These are phyloP conservation scores for Copidosoma aretas DNA, from an alignment of 2,888 invertebrate species.

Conservation along the genomic window DNA sequence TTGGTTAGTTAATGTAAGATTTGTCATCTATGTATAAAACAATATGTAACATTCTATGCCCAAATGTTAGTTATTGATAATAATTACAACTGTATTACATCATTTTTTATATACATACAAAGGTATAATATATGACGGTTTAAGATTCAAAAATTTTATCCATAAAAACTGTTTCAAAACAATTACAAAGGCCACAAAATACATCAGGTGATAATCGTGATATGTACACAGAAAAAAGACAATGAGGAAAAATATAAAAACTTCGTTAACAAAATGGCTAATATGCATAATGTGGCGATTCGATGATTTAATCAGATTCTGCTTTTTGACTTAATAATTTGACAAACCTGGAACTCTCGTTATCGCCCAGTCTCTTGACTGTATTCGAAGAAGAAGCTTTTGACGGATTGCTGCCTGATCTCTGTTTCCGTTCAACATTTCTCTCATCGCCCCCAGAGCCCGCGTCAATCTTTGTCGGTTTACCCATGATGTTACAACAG, in stretches of 20 bases:
- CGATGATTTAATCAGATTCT: slow-evolving; percentile 20
- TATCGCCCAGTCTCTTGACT: slow-evolving; percentile 27
- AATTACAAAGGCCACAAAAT: not conserved
- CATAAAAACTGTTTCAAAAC: too few relatives aligned
- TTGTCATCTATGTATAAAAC: not conserved
- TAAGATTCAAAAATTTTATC: too few relatives aligned
- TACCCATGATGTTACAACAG: slow-evolving; percentile 50
- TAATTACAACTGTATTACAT: not conserved
- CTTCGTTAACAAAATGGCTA: too few relatives aligned
- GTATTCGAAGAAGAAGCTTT: slow-evolving; percentile 39
- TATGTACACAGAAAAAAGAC: too few relatives aligned
- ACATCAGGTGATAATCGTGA: too few relatives aligned
- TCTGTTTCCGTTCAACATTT: slow-evolving; percentile 55
- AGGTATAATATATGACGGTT: too few relatives aligned
- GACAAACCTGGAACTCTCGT: slow-evolving; percentile 39
- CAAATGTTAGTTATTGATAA: not conserved
- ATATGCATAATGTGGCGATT: not conserved
- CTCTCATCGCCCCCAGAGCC: slow-evolving; percentile 60
- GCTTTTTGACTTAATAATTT: slow-evolving; percentile 33
- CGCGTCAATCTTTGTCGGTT: slow-evolving; percentile 57
- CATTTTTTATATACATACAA: not conserved
- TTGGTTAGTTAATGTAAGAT: not conserved
- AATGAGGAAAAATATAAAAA: too few relatives aligned
- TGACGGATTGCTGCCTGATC: slow-evolving; percentile 50
- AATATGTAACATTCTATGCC: not conserved